phyloP scores from a whole-genome alignment of 2,888 invertebrate genomes.

The Patella caerulea region DNA sequence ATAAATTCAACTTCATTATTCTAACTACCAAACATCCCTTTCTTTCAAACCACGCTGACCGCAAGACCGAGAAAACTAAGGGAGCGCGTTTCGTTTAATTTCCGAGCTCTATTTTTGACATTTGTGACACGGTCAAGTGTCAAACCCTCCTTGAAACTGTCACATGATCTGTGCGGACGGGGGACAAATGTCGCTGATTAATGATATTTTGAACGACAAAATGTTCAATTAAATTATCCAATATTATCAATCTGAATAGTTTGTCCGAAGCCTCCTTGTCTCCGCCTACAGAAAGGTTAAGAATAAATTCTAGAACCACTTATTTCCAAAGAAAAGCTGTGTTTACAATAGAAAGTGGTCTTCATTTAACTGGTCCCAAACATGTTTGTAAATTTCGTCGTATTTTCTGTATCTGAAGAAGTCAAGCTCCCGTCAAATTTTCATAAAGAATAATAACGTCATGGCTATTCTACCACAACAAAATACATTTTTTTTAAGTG shows the following conservation, averaged over 20 bases:
- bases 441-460: too few relatives aligned
- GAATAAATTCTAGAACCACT: too few relatives aligned
- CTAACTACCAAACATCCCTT: slow-evolving; percentile 5
- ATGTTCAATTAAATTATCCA: slow-evolving; percentile 7
- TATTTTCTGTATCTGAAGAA: too few relatives aligned
- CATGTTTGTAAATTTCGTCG: too few relatives aligned
- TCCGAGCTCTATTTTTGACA: slow-evolving; percentile 6
- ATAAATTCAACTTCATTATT: slow-evolving; percentile 1
- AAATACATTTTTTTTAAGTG: too few relatives aligned
- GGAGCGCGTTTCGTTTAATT: slow-evolving; percentile 1
- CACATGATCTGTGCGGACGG: background rate
- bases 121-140: slow-evolving; percentile 12
- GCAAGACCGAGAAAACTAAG: background rate
- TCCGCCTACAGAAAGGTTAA: too few relatives aligned
- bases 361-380: too few relatives aligned
- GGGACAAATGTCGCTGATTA: slow-evolving; percentile 9
- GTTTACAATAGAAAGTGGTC: too few relatives aligned
- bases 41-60: background rate
- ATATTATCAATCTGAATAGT: background rate
- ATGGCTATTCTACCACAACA: too few relatives aligned
- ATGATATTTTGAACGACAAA: background rate
- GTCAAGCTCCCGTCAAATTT: too few relatives aligned
- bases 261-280: too few relatives aligned
- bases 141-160: slow-evolving; percentile 3
- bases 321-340: too few relatives aligned